Evolutionary conservation across 2,888 invertebrate species (phyloP).

Genomic region (Scelioninae gen. 1): DNA sequence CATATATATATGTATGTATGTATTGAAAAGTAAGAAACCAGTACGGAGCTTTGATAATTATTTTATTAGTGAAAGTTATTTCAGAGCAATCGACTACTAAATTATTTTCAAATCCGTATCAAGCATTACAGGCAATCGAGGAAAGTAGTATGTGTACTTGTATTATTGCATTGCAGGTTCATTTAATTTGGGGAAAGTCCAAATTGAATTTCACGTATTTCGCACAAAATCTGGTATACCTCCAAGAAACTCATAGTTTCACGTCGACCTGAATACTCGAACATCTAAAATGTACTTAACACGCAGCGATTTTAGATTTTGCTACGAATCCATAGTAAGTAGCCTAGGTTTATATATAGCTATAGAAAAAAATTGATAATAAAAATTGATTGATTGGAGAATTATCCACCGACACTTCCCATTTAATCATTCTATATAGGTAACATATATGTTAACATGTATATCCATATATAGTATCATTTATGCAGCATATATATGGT

Average conservation of each 20-base stretch:
- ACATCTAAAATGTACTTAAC: slow-evolving; percentile 46
- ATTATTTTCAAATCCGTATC: slow-evolving; percentile 61
- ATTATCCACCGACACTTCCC: too few relatives aligned
- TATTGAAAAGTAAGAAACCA: background rate
- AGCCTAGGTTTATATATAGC: background rate
- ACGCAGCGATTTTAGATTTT: slow-evolving; percentile 30
- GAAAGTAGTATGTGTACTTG: slow-evolving; percentile 50
- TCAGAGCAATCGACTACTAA: slow-evolving; percentile 14
- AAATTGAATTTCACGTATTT: slow-evolving; percentile 76
- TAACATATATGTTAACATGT: too few relatives aligned
- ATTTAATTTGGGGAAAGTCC: slow-evolving; percentile 75
- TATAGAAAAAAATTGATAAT: slow-evolving; percentile 10
- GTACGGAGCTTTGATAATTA: slow-evolving; percentile 6
- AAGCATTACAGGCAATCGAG: slow-evolving; percentile 50
- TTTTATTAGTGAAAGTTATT: slow-evolving; percentile 36
- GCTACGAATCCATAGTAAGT: background rate
- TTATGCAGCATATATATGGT: too few relatives aligned
- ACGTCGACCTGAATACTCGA: slow-evolving; percentile 43
- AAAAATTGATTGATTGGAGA: too few relatives aligned
- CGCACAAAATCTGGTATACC: slow-evolving; percentile 64
- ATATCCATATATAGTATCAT: too few relatives aligned
- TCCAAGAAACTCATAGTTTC: slow-evolving; percentile 56
- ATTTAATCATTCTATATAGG: too few relatives aligned
- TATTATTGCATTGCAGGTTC: slow-evolving; percentile 58
- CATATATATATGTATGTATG: too few relatives aligned